Evolutionary conservation across 1,140 invertebrate species (phyloP).

Genomic region (Temnothorax longispinosus): DNA sequence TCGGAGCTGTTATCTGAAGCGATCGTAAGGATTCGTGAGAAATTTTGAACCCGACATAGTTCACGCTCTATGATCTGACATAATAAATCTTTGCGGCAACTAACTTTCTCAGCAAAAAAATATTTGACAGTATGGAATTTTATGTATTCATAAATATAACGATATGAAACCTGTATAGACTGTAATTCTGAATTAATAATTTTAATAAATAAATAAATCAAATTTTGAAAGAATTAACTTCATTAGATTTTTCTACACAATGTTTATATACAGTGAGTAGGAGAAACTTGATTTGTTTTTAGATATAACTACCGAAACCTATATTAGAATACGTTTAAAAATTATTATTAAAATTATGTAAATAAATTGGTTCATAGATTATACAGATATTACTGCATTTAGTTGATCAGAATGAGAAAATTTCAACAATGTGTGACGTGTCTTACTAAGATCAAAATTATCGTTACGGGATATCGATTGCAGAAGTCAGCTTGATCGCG

Average conservation of each 20-base stretch:
- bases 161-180: background rate
- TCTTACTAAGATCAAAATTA: background rate
- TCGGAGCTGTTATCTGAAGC: slow-evolving; percentile 4
- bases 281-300: background rate
- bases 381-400: background rate
- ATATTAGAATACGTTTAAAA: background rate
- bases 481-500: background rate
- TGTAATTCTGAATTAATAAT: slow-evolving; percentile 6
- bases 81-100: background rate
- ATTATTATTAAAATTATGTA: background rate
- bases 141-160: slow-evolving; percentile 16
- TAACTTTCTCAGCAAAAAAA: background rate
- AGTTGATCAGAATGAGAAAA: background rate
- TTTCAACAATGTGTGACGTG: background rate
- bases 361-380: background rate
- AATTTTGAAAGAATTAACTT: background rate
- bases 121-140: background rate
- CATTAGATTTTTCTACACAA: background rate
- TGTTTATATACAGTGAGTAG: background rate
- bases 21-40: slow-evolving; percentile 13
- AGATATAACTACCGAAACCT: background rate
- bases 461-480: background rate
- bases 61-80: background rate
- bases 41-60: slow-evolving; percentile 12
- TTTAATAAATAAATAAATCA: background rate